Evolutionary conservation across 2,888 invertebrate genomes (phyloP).

Genomic region (Leucozona laternaria): DNA sequence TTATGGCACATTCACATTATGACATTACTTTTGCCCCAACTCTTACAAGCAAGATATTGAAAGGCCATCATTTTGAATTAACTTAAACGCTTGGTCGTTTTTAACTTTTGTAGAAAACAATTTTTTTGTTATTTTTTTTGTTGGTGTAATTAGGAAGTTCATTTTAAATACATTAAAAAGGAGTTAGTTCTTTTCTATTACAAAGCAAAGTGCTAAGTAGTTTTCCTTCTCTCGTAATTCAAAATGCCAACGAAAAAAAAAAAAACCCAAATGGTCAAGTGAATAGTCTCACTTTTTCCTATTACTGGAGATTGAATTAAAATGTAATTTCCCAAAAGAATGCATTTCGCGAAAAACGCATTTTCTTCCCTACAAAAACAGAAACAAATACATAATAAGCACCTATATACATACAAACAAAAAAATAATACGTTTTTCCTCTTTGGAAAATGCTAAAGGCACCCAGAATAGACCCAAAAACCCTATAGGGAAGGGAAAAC

Average conservation of each 20-base stretch:
- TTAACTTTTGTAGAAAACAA: too few species aligned
- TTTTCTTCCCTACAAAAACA: slow-evolving; percentile 27
- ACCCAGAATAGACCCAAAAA: slow-evolving; percentile 53
- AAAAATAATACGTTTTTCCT: slow-evolving; percentile 12
- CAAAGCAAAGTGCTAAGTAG: not conserved
- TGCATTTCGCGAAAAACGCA: slow-evolving; percentile 43
- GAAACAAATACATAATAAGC: not conserved
- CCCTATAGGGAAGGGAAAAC: slow-evolving; percentile 36
- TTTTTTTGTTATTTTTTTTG: too few species aligned
- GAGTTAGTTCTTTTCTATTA: not conserved
- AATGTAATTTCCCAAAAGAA: slow-evolving; percentile 58
- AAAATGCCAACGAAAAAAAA: not conserved
- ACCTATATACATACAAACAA: not conserved
- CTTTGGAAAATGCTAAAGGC: slow-evolving; percentile 29
- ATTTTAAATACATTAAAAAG: too few species aligned
- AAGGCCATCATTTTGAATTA: too few species aligned
- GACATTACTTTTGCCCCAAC: too few species aligned
- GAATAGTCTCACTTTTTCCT: not conserved
- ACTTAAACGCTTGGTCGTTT: too few species aligned
- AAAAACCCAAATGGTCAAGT: slow-evolving; percentile 15
- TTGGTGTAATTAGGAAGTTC: too few species aligned
- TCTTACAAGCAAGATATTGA: too few species aligned
- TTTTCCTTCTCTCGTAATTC: not conserved
- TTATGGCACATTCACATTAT: too few species aligned
- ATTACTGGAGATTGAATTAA: slow-evolving; percentile 31